Percentiles rank a stretch among this genome's conserved stretches.
These are phyloP conservation scores for Tachyglossus aculeatus DNA, from an alignment of 2,797 vertebrate species.

Conservation along the genomic window DNA sequence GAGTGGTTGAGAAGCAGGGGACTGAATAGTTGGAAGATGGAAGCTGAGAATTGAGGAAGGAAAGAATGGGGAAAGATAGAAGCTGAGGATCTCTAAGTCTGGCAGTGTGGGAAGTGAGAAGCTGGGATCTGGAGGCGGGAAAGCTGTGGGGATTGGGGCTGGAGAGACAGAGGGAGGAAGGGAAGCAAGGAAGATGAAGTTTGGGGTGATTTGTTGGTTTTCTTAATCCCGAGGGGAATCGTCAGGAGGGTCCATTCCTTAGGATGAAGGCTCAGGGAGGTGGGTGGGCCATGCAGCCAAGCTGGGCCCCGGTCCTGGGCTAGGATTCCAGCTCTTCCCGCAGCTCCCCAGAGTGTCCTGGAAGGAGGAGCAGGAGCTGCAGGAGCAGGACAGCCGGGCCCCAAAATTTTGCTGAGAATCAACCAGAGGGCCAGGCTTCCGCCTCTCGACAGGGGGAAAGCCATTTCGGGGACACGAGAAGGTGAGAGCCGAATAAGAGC, in stretches of 20 bases:
- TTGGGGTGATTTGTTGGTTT: not conserved
- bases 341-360: too few relatives aligned
- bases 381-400: too few relatives aligned
- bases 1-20: not conserved
- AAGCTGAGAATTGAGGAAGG: not conserved
- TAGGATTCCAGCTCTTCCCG: too few relatives aligned
- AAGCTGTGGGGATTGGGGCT: not conserved
- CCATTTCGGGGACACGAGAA: too few relatives aligned
- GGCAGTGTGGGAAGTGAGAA: not conserved
- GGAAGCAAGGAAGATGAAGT: not conserved
- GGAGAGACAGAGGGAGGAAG: not conserved
- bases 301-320: too few relatives aligned
- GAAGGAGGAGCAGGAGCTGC: too few relatives aligned
- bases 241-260: not conserved
- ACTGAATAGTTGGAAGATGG: not conserved
- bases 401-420: too few relatives aligned
- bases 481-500: too few relatives aligned
- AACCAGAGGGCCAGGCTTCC: too few relatives aligned
- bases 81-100: not conserved
- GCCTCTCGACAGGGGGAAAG: too few relatives aligned
- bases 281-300: too few relatives aligned
- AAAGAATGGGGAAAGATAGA: not conserved
- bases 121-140: not conserved
- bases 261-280: too few relatives aligned
- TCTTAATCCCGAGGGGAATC: not conserved